Evolutionary conservation across 2,888 invertebrate species (phyloP), one percentile per base, ranked within the genome.

Genomic region (Agrotis segetum): DNA sequence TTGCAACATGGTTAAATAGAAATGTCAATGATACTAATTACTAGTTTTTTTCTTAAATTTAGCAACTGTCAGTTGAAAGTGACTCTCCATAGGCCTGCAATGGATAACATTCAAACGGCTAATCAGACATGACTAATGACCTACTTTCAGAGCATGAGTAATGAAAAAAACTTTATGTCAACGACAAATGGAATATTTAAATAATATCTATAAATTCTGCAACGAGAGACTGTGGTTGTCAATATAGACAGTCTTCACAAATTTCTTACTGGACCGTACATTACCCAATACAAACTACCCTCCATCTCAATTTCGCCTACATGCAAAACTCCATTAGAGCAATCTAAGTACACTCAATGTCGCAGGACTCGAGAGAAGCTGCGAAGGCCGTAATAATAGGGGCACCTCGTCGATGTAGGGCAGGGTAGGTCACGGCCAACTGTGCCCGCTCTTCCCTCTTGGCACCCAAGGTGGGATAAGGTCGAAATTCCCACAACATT

Each of bases 311-410:
- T 44, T 46, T 29, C 50, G 76, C 24, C 52, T 55, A 60, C 50
- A 71, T 53, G 34, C 50, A 68, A 64, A 67, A 73, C 46, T 76
- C 44, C 44, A 71, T 74, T 83, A 72, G 58, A 83, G 44, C 53
- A 53, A 68, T 69, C 55, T 67, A 55, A 77, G 60, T 66, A 63
- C 53, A 71, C 62, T 77, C 88, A 91, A 89, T 90, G 88, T 87
- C 88, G 86, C 88, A 91, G 93, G 92, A 91, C 87, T 87, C 86
- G 80, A 82, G 86, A 83, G 87, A 86, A 74, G 82, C 84, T 86
- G 83, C 80, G 92, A 92, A 94, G 94, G 94, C 90, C 92, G 83
- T 81, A 75, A 90, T 92, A 95, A 94, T 94, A 94, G 92, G 95
- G 93, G 87, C 95, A 91, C 88, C 87, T 88, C 90, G 89, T 81